Evolutionary conservation across 2,113 vertebrate species (phyloP).

Genomic region (Brachyhypopomus gauderio): DNA sequence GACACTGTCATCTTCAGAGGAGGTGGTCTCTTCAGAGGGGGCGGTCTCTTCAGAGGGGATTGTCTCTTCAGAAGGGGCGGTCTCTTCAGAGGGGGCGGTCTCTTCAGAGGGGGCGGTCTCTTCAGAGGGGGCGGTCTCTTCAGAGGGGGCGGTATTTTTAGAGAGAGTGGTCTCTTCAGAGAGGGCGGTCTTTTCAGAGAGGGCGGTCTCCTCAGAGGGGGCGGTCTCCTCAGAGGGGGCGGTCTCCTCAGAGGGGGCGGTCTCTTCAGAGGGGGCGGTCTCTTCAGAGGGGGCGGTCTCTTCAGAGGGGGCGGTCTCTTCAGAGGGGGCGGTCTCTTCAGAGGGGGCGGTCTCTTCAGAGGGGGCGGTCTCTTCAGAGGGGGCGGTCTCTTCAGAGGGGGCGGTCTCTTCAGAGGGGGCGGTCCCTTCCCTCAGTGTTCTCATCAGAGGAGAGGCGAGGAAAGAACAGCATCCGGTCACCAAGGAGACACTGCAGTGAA

Average conservation of each 20-base stretch:
- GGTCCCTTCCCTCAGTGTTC: neutral
- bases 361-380: too few relatives aligned
- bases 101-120: too few relatives aligned
- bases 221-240: neutral
- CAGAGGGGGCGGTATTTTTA: neutral
- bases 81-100: too few relatives aligned
- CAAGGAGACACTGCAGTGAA: conserved; percentile 6
- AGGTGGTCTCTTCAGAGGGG: neutral
- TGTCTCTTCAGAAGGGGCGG: too few relatives aligned
- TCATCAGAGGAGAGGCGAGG: neutral
- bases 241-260: too few relatives aligned
- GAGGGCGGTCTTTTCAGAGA: neutral
- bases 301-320: too few relatives aligned
- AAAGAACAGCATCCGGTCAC: neutral
- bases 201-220: too few relatives aligned
- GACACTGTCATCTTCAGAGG: neutral
- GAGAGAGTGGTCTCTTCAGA: neutral
- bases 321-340: too few relatives aligned
- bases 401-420: neutral
- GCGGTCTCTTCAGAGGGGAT: neutral
- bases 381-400: neutral
- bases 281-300: neutral
- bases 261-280: too few relatives aligned
- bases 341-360: too few relatives aligned
- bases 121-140: neutral